Percentiles rank a stretch among this genome's conserved stretches.
Conservation (phyloP, 2,888 invertebrate species). For the Eulithis prunata region DNA sequence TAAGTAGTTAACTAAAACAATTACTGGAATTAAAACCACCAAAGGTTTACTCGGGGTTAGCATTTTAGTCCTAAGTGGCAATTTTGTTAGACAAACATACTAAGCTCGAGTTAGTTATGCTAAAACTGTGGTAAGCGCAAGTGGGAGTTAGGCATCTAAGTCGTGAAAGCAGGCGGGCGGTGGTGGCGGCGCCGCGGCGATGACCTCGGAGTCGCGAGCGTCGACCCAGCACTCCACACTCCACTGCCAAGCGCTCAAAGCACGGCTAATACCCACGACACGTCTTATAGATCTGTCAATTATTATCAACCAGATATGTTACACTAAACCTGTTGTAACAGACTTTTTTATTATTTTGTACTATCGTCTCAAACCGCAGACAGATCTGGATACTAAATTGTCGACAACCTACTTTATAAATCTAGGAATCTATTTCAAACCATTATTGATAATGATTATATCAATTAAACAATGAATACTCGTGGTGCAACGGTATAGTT, state of each 20-base stretch:
- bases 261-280: constrained; percentile 40
- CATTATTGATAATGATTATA: background rate
- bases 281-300: constrained; percentile 48
- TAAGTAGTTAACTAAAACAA: too few relatives aligned
- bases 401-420: background rate
- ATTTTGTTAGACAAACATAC: background rate
- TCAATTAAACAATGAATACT: background rate
- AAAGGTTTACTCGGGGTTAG: background rate
- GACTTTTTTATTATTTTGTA: background rate
- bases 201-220: constrained; percentile 75
- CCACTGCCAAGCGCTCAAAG: constrained; percentile 43
- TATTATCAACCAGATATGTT: constrained; percentile 28
- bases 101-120: background rate
- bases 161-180: constrained; percentile 56
- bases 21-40: too few relatives aligned
- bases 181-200: constrained; percentile 62
- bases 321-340: constrained; percentile 22
- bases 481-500: too few relatives aligned
- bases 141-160: constrained; percentile 32
- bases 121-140: constrained; percentile 10
- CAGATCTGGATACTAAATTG: background rate
- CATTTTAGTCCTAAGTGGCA: background rate
- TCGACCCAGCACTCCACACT: constrained; percentile 66
- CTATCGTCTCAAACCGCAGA: background rate
- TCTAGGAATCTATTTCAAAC: background rate